A percentile compares a stretch with the other conserved stretches of the same genome.
phyloP scores from a whole-genome alignment of 35 echinoderm and acorn worm species.

The Amphiura filiformis region DNA sequence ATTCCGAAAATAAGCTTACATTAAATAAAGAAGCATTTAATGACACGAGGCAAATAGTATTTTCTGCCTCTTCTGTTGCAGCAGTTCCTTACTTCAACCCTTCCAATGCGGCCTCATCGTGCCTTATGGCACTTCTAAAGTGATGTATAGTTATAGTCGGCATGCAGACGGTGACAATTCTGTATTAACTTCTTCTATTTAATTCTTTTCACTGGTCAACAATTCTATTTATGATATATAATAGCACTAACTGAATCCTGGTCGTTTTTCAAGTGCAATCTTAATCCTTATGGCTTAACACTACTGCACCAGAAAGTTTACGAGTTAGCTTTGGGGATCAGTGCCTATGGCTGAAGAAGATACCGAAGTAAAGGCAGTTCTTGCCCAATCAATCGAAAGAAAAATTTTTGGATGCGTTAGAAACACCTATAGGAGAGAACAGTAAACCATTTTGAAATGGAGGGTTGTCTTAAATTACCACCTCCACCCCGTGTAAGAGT shows the following conservation, averaged over 20 bases:
- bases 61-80: too few species aligned
- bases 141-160: too few species aligned
- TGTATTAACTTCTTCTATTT: too few species aligned
- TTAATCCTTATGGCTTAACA: background rate
- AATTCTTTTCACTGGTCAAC: background rate
- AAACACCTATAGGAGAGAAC: slow-evolving; percentile 5
- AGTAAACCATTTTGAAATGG: background rate
- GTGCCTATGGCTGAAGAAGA: background rate
- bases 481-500: background rate
- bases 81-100: too few species aligned
- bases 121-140: too few species aligned
- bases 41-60: too few species aligned
- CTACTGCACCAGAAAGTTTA: background rate
- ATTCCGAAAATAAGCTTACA: too few species aligned
- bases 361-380: background rate
- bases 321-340: background rate
- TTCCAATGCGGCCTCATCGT: too few species aligned
- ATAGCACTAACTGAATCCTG: background rate
- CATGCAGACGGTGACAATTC: too few species aligned
- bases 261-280: slow-evolving; percentile 10
- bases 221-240: background rate
- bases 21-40: too few species aligned
- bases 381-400: background rate
- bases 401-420: background rate
- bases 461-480: slow-evolving; percentile 7